A percentile compares a stretch with the other conserved stretches of the same genome.
These are phyloP conservation scores for Notechis scutatus DNA, from an alignment of 2,113 vertebrate species.

Conservation along the genomic window DNA sequence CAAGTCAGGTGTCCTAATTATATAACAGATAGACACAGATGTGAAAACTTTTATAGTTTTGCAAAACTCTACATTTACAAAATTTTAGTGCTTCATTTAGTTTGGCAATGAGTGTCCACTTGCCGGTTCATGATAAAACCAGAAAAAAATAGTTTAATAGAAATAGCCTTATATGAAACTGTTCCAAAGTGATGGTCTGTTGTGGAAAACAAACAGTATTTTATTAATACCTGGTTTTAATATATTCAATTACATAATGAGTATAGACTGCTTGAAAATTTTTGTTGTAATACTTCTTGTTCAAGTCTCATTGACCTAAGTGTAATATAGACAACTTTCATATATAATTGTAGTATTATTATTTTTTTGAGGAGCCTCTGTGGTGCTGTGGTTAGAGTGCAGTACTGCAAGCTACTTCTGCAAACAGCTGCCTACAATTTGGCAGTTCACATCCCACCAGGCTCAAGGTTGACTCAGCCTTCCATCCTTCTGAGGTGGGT, in stretches of 20 bases:
- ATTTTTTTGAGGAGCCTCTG: no score
- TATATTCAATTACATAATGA: slow-evolving; percentile 50
- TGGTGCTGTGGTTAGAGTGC: no score
- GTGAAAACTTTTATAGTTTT: slow-evolving; percentile 3
- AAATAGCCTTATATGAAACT: slow-evolving; percentile 57
- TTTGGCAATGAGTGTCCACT: slow-evolving; percentile 19
- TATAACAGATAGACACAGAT: not conserved
- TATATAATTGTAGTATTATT: not conserved
- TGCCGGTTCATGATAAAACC: slow-evolving; percentile 35
- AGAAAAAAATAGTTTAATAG: slow-evolving; percentile 41
- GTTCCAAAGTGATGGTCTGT: slow-evolving; percentile 56
- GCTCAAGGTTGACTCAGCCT: no score
- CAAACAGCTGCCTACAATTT: no score
- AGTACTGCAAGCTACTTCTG: no score
- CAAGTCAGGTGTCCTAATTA: not conserved
- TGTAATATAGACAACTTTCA: not conserved
- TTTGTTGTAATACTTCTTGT: not conserved
- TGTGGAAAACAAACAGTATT: slow-evolving; percentile 60
- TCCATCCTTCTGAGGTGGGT: no score
- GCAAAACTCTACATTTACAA: not conserved
- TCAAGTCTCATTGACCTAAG: not conserved
- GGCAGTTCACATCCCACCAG: no score
- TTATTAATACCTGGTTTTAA: slow-evolving; percentile 46
- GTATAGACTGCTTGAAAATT: slow-evolving; percentile 5
- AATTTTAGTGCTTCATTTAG: not conserved